Evolutionary conservation across 2,888 invertebrate genomes (phyloP).

Genomic region (Diarsia mendica): DNA sequence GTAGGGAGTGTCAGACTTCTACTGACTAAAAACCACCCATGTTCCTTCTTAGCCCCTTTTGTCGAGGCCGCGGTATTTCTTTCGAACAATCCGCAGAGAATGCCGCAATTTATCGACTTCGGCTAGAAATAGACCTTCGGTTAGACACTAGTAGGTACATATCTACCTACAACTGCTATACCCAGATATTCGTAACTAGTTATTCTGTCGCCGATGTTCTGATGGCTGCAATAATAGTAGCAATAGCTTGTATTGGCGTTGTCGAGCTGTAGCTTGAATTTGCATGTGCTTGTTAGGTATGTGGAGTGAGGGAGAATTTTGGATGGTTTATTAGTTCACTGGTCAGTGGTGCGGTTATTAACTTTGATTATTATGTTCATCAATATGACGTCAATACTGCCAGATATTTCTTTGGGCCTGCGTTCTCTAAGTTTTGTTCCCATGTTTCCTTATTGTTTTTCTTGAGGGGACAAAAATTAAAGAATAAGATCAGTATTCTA

Average conservation of each 20-base stretch:
- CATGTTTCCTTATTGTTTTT: too few relatives aligned
- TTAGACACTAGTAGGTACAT: not conserved
- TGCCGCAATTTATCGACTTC: not conserved
- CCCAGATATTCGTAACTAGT: conserved; percentile 11
- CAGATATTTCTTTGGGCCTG: not conserved
- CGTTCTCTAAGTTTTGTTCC: too few relatives aligned
- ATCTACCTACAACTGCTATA: conserved; percentile 1
- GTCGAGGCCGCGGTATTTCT: too few relatives aligned
- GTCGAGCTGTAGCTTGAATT: not conserved
- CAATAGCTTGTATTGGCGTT: conserved; percentile 13
- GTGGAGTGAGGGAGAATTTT: too few relatives aligned
- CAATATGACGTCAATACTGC: not conserved
- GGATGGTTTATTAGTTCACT: not conserved
- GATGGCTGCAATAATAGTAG: conserved; percentile 6
- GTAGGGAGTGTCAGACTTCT: too few relatives aligned
- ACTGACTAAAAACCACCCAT: too few relatives aligned
- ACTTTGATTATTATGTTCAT: too few relatives aligned
- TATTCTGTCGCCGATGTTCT: conserved; percentile 18
- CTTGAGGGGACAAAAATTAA: too few relatives aligned
- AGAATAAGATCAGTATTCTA: not conserved
- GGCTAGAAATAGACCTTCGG: not conserved
- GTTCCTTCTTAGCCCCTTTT: too few relatives aligned
- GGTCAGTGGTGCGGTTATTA: too few relatives aligned
- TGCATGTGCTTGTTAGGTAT: not conserved
- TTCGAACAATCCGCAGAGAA: too few relatives aligned